Evolutionary conservation across 1,140 invertebrate species (phyloP), one percentile per base, ranked within the genome.

Genomic region (Sycophila sp.): DNA sequence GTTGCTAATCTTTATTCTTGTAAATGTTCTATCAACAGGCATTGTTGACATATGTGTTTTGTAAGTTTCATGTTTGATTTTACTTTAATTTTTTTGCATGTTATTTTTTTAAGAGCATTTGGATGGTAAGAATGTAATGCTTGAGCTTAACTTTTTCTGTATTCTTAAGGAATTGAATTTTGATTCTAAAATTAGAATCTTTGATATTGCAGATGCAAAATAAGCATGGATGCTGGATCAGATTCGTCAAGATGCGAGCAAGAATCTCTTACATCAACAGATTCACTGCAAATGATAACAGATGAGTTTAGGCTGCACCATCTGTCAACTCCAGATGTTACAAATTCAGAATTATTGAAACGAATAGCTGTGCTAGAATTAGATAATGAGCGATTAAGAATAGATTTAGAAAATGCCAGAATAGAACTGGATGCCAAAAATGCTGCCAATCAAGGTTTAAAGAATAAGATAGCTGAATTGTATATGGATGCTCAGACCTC

Each of bases 391-490:
- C 71, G 77, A 7, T 71, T 82, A 3, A 53, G 75, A 26, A 64
- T 80, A 1, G 77, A 80, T 30, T 49, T 79, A 26, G 81, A 81
- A 53, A 81, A 77, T 56, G 51, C 51, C 13, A 76, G 70, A 26
- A 72, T 80, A 13, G 81, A 81, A 55, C 40, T 81, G 8, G 76
- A 77, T 49, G 77, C 75, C 1, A 78, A 76, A 71, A 80, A 77
- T n/a, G 76, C 79, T 30, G 77, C 78, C 11, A 83, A 83, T 69
- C 73, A 79, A 32, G 77, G 75, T 17, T 72, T 81, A 2, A 83
- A 83, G 49, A 75, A 75, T 36, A 82, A 81, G 40, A 77, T 83
- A 68, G 70, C 75, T 4, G 79, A 81, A 28, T 30, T 81, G 7
- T 79, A 78, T 30, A 71, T 80, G 1, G 78, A 83, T 19, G 75